A percentile compares a stretch with the other conserved stretches of the same genome.
phyloP scores from a whole-genome alignment of 2,113 vertebrate genomes.

The Eubucco bourcierii region DNA sequence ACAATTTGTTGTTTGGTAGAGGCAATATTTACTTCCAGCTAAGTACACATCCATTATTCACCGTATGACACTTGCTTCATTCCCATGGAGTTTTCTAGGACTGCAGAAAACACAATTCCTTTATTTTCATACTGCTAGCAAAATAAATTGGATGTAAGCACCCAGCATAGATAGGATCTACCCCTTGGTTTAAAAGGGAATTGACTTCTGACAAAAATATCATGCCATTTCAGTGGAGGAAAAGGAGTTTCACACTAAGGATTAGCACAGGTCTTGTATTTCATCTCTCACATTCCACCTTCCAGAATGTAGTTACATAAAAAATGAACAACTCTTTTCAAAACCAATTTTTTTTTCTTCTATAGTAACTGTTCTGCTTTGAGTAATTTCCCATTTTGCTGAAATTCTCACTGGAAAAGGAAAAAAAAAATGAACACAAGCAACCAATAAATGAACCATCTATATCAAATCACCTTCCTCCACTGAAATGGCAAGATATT shows the following conservation, averaged over 20 bases:
- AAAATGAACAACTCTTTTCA: background rate
- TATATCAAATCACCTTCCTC: background rate
- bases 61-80: background rate
- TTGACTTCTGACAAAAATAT: too few species aligned
- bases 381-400: background rate
- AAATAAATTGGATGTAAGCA: background rate
- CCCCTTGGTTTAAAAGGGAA: background rate
- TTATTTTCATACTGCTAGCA: background rate
- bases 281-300: background rate
- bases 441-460: background rate
- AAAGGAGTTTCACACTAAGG: background rate
- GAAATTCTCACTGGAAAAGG: background rate
- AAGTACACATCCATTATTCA: background rate
- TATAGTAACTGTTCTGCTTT: background rate
- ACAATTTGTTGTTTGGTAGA: background rate
- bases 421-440: background rate
- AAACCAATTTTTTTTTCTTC: background rate
- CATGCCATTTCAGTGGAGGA: too few species aligned
- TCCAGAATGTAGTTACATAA: background rate
- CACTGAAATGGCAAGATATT: background rate
- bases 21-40: background rate
- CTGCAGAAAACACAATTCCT: background rate
- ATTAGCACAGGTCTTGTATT: background rate
- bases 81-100: background rate
- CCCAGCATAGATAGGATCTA: background rate